Base-by-base conservation (phyloP, 2,113 vertebrate genomes). In the Neotoma lepida region DNA sequence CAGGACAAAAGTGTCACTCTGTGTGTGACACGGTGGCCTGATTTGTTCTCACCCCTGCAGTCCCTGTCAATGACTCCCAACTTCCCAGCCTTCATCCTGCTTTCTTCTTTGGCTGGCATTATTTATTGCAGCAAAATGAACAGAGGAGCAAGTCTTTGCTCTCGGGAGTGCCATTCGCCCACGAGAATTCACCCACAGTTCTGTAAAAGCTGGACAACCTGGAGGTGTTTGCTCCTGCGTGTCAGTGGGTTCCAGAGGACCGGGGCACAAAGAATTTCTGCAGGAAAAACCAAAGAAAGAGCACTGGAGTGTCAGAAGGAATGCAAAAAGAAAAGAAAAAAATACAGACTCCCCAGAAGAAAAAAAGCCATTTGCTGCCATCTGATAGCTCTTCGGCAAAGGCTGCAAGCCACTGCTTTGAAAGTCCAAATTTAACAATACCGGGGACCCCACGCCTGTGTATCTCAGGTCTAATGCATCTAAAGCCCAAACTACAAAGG, bases 401-500 rank as follows among this genome's bases (percentile, higher is more conserved):
- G 93, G 89, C 95, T 96, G 96, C 97, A 77, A 66, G 87, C 97
- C 76, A 68, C 95, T 95, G 93, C 77, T 89, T 95, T 93, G 90
- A 96, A 97, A 95, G 96, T 97, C 96, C 89, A 90, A 90, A 84
- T 94, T 97, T 93, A 98, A 96, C 97, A 96, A 96, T 94, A 86
- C 73, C 14, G 91, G 91, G 95, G 64, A 94, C 88, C 92, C 96
- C 94, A 90, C 96, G 95, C 96, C 97, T 95, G 96, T 94, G 97
- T 44, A 84, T 97, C 97, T 97, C 94, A 15, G 92, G 90, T 54
- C 44, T 96, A 95, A 96, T 56, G 91, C 97, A 97, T 97, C 98
- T 96, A 97, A 97, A 97, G 98, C 97, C 96, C 41, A 68, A 97
- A 97, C 97, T 97, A 98, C 98, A 98, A 98, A 98, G 97, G 97